Percentiles rank a stretch among this genome's conserved stretches.
Conservation (phyloP, 2,888 invertebrate genomes). For the Acrobasis repandana region DNA sequence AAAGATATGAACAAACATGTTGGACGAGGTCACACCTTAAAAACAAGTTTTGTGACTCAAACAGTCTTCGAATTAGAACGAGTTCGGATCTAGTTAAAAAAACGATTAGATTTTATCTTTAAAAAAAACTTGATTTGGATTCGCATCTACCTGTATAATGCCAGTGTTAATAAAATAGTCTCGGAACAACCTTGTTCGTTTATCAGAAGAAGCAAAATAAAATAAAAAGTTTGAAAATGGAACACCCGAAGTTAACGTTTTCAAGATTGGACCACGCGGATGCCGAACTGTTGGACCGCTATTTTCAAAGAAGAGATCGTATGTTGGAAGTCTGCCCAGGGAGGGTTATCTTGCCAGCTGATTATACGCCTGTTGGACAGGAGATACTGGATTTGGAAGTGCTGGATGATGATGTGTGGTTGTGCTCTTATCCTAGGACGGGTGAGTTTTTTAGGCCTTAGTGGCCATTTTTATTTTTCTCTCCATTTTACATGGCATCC, state of each 20-base stretch:
- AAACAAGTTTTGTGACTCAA: too few relatives aligned
- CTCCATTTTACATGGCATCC: background rate
- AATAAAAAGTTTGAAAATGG: constrained; percentile 52
- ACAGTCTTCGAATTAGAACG: too few relatives aligned
- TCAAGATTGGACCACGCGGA: constrained; percentile 84
- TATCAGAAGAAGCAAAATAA: constrained; percentile 6
- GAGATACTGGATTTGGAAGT: constrained; percentile 88
- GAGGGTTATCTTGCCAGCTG: constrained; percentile 86
- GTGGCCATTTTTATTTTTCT: background rate
- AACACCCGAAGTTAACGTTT: constrained; percentile 72
- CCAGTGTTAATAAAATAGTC: background rate
- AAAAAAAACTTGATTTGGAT: too few relatives aligned
- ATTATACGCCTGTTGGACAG: constrained; percentile 86
- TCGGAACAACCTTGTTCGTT: too few relatives aligned
- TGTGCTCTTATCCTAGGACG: constrained; percentile 94
- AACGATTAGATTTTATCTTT: too few relatives aligned
- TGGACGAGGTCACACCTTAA: too few relatives aligned
- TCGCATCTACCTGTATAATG: background rate
- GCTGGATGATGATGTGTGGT: constrained; percentile 90
- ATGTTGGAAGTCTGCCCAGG: constrained; percentile 89
- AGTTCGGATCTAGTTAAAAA: too few relatives aligned
- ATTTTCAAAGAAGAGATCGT: constrained; percentile 87
- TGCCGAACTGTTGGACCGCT: constrained; percentile 83
- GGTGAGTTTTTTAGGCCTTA: constrained; percentile 80
- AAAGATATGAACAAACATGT: too few relatives aligned